A percentile compares a stretch with the other conserved stretches of the same genome.
These are phyloP conservation scores for Poecile atricapillus DNA, from an alignment of 2,113 vertebrate genomes.

Conservation along the genomic window DNA sequence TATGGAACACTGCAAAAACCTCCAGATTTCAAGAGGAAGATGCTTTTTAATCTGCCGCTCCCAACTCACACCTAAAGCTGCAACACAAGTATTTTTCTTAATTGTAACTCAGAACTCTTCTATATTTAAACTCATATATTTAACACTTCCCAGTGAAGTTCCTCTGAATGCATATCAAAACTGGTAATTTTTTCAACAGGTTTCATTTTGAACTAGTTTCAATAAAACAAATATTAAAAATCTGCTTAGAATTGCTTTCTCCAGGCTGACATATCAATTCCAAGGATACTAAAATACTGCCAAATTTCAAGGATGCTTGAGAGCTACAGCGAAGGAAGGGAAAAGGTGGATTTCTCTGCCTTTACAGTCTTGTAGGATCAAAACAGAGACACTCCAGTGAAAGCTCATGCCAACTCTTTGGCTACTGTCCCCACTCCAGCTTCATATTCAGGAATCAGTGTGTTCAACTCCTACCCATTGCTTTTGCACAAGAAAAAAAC, in stretches of 20 bases:
- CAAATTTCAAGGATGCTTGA: background rate
- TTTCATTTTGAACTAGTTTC: background rate
- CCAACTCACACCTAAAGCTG: background rate
- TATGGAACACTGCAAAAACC: background rate
- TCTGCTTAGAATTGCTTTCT: background rate
- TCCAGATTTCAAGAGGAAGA: background rate
- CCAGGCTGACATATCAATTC: background rate
- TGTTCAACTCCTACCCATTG: background rate
- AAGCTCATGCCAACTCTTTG: background rate
- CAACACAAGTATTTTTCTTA: background rate
- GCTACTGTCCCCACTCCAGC: background rate
- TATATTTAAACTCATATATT: background rate
- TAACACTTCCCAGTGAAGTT: background rate
- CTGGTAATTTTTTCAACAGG: background rate
- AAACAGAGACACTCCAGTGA: background rate
- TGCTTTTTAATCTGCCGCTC: background rate
- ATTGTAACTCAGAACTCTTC: background rate
- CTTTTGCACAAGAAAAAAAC: background rate
- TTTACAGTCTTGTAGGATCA: background rate
- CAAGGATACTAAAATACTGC: background rate
- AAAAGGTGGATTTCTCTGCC: background rate
- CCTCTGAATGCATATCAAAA: background rate
- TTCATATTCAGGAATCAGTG: background rate
- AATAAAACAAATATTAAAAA: background rate
- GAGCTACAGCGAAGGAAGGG: background rate